Conservation (phyloP, 2,888 invertebrate species). For the Drosophila suboccidentalis region DNA sequence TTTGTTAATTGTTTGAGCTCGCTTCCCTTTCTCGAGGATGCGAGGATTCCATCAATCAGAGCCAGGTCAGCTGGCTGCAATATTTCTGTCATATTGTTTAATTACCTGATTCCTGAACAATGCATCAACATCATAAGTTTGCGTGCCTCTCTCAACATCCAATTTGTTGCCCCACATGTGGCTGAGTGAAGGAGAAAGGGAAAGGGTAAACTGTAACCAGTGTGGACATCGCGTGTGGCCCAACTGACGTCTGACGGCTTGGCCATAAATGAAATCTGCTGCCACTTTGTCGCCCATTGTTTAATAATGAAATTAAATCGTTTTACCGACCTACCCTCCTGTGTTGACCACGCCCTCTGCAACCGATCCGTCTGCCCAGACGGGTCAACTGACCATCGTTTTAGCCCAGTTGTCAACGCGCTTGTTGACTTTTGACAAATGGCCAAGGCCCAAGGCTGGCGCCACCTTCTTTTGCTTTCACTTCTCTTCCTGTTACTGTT, state of each 20-base stretch:
- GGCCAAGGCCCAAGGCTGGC: conserved; percentile 48
- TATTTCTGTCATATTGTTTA: conserved; percentile 83
- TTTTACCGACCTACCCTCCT: conserved; percentile 11
- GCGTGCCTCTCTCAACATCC: conserved; percentile 39
- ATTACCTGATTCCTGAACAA: conserved; percentile 81
- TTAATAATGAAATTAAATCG: conserved; percentile 80
- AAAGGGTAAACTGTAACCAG: not conserved
- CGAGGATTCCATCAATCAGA: conserved; percentile 58
- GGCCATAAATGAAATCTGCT: conserved; percentile 77
- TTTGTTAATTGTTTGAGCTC: conserved; percentile 40
- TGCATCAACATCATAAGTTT: conserved; percentile 75
- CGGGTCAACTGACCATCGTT: conserved; percentile 35
- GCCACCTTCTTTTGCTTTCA: conserved; percentile 37
- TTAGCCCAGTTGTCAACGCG: conserved; percentile 72
- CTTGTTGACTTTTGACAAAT: conserved; percentile 81
- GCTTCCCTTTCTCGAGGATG: not conserved
- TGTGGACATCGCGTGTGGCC: conserved; percentile 52
- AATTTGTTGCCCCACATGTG: conserved; percentile 31
- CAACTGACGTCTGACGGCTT: conserved; percentile 7
- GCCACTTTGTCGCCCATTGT: conserved; percentile 79
- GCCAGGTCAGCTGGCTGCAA: conserved; percentile 49
- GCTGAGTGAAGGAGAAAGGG: not conserved
- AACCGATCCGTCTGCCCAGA: conserved; percentile 8
- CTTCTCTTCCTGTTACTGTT: not conserved
- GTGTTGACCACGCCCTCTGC: not conserved